Evolutionary conservation across 2,113 vertebrate genomes (phyloP), one percentile per base, ranked within the genome.

Genomic region (Butorides virescens): DNA sequence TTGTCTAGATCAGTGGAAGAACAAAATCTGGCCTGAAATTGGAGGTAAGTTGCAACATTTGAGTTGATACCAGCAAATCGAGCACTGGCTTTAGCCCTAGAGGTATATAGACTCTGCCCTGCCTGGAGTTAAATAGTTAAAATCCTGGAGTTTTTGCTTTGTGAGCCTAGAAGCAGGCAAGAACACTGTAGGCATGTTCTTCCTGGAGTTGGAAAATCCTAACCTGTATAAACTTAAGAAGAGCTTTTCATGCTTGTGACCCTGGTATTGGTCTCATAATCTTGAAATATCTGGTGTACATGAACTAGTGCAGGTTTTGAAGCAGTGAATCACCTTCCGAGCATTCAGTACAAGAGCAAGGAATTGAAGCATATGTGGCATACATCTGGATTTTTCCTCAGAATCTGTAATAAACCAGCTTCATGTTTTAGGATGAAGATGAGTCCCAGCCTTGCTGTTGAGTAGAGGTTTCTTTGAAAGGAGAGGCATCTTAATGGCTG

Each of bases 21-120:
- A 94, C 95, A 99, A 98, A 97, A 99, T 99, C 94, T 99, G 99
- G 99, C 99, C 99, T 68, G 97, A 98, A 97, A 98, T 99, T 83
- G 97, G 94, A 98, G 99, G 99, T 99, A 93, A 97, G 97, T 95
- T 90, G 10, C 39, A 77, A 34, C 11, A 9, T 82, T 90, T 83
- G 39, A 85, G 49, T 22, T 20, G 29, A 13, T 58, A n/a, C 6
- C 34, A 59, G 18, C 32, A 86, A 44, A 34, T 42, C 8, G 18
- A 42, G 39, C 2, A 0, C 19, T 0, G 0, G 2, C 53, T 77
- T 52, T 66, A 78, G 47, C 44, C 53, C 16, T 27, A 11, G 23
- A 25, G 27, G 10, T 17, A 6, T 15, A 11, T 1, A 53, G 26
- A 15, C 29, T 59, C 7, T 78, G 52, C 20, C 6, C 5, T 3